These are phyloP conservation scores for Sebastes taczanowskii DNA, from an alignment of 2,797 vertebrate species.

Conservation along the genomic window DNA sequence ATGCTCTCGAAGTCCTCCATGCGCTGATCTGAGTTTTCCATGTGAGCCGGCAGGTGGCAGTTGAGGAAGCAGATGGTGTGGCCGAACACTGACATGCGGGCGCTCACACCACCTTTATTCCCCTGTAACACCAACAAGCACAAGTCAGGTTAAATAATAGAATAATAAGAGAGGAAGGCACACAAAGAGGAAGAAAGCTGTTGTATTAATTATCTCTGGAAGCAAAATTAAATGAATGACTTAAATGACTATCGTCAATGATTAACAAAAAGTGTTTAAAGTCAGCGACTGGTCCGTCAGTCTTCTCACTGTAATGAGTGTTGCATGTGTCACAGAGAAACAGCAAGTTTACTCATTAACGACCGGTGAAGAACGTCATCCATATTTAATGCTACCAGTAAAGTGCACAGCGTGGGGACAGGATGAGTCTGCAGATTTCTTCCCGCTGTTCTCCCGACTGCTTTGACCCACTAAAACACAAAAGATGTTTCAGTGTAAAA, in stretches of 20 bases:
- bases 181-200: neutral
- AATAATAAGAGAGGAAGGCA: neutral
- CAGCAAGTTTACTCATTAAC: slow-evolving; percentile 47
- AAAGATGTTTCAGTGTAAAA: slow-evolving; percentile 9
- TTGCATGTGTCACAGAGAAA: slow-evolving; percentile 22
- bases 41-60: slow-evolving; percentile 97
- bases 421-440: slow-evolving; percentile 26
- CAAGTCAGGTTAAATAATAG: neutral
- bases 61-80: slow-evolving; percentile 97
- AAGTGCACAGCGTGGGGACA: slow-evolving; percentile 33
- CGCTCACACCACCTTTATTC: slow-evolving; percentile 96
- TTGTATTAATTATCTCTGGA: neutral
- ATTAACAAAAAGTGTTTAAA: neutral
- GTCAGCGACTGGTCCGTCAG: neutral
- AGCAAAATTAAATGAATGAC: neutral
- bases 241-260: neutral
- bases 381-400: slow-evolving; percentile 61
- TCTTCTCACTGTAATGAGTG: neutral
- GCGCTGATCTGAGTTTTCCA: slow-evolving; percentile 96
- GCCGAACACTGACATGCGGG: slow-evolving; percentile 91
- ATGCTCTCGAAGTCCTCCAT: slow-evolving; percentile 98
- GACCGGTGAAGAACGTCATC: slow-evolving; percentile 18
- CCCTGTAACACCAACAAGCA: slow-evolving; percentile 79
- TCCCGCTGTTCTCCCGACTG: slow-evolving; percentile 11
- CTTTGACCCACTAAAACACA: slow-evolving; percentile 43